phyloP scores from a whole-genome alignment of 2,888 invertebrate species.

The Campaea margaritaria region DNA sequence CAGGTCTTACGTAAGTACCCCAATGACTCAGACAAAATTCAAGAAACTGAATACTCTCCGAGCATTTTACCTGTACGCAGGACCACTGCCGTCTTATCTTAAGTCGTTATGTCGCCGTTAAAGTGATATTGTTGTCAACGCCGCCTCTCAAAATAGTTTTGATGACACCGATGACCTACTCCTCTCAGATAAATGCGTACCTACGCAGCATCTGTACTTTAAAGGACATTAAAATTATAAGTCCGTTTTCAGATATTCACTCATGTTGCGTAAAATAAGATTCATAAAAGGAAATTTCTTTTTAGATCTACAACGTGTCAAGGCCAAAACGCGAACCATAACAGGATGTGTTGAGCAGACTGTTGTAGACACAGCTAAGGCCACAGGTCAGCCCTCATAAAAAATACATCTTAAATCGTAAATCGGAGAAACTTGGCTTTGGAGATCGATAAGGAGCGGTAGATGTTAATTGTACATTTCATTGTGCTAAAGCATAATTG shows the following conservation, averaged over 20 bases:
- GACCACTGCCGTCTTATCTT: conserved; percentile 48
- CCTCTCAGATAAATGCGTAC: conserved; percentile 35
- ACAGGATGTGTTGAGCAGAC: conserved; percentile 27
- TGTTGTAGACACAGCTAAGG: conserved; percentile 22
- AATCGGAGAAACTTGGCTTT: conserved; percentile 10
- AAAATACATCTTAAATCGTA: conserved; percentile 11
- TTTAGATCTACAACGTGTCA: conserved; percentile 24
- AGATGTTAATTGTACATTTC: conserved; percentile 4
- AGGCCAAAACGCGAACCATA: conserved; percentile 24
- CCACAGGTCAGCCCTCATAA: conserved; percentile 33
- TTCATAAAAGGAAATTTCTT: conserved; percentile 17
- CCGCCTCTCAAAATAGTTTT: conserved; percentile 38
- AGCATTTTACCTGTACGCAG: conserved; percentile 46
- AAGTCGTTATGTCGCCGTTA: conserved; percentile 43
- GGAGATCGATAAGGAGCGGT: conserved; percentile 12
- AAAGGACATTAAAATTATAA: background rate
- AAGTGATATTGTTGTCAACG: conserved; percentile 41
- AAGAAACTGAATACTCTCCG: conserved; percentile 44
- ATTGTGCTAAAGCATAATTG: conserved; percentile 34
- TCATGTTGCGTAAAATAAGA: background rate
- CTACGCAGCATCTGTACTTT: background rate
- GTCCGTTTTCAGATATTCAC: conserved; percentile 5
- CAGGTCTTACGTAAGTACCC: conserved; percentile 21
- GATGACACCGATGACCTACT: conserved; percentile 44
- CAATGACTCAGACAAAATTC: conserved; percentile 56